Evolutionary conservation across 1,140 invertebrate genomes (phyloP).

Genomic region (Monochamus saltuarius): DNA sequence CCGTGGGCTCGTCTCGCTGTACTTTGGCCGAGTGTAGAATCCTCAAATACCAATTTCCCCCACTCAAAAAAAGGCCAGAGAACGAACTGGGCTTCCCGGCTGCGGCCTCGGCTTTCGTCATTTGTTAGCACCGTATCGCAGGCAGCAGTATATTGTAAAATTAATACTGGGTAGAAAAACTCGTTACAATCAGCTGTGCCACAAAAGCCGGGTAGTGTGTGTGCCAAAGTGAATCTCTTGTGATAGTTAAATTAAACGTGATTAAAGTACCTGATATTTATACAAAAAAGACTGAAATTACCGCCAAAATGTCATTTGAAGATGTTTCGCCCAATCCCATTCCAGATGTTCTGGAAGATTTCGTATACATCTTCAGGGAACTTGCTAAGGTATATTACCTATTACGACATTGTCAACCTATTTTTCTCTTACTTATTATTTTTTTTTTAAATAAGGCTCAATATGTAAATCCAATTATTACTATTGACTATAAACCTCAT

Average conservation of each 20-base stretch:
- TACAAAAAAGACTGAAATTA: not conserved
- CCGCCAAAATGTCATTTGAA: slow-evolving; percentile 41
- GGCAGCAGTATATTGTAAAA: no score
- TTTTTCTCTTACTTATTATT: not conserved
- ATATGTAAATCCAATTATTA: no score
- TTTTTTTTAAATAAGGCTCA: no score
- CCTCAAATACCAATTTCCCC: no score
- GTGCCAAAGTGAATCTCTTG: not conserved
- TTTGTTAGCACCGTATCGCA: no score
- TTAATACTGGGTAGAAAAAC: not conserved
- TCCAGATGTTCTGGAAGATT: slow-evolving; percentile 65
- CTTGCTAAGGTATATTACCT: slow-evolving; percentile 24
- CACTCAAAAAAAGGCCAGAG: no score
- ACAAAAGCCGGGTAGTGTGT: not conserved
- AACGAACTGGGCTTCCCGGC: no score
- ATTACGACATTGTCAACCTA: no score
- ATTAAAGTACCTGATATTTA: not conserved
- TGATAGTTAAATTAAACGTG: slow-evolving; percentile 2
- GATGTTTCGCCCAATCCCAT: slow-evolving; percentile 35
- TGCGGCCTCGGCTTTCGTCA: no score
- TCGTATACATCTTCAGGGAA: slow-evolving; percentile 40
- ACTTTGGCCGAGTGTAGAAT: no score
- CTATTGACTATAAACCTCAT: no score
- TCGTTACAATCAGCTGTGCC: not conserved
- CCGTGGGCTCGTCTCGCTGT: no score